phyloP scores from a whole-genome alignment of 2,113 vertebrate genomes.

The Microcebus ravelobensis region DNA sequence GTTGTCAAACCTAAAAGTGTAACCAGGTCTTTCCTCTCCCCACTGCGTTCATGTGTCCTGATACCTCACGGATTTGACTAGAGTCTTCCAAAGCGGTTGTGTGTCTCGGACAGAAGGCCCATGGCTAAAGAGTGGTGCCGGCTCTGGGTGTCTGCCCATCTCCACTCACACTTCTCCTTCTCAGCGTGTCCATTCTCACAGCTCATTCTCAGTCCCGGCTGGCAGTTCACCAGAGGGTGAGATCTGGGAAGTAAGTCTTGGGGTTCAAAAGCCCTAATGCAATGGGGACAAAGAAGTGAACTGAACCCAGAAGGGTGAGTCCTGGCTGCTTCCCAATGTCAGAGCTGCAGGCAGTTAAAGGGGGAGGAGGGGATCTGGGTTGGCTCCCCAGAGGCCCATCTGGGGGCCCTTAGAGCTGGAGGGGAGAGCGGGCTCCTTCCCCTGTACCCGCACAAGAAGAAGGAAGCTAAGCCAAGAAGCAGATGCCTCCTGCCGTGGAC shows the following conservation, averaged over 20 bases:
- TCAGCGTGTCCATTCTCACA: neutral
- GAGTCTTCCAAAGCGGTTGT: neutral
- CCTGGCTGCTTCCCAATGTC: neutral
- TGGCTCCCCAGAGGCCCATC: neutral
- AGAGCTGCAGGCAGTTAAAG: neutral
- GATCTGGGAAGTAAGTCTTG: neutral
- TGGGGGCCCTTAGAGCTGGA: neutral
- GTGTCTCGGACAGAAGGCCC: neutral
- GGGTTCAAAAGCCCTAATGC: neutral
- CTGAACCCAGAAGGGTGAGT: neutral
- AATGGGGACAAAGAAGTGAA: neutral
- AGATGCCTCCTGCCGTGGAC: neutral
- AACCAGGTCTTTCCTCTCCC: neutral
- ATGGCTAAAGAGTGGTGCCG: neutral
- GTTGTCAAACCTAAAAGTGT: neutral
- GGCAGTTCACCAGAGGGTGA: neutral
- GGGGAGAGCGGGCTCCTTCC: neutral
- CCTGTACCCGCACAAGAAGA: neutral
- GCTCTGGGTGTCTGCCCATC: neutral
- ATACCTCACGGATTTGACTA: neutral
- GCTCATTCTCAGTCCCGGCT: neutral
- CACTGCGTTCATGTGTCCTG: neutral
- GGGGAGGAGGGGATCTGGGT: neutral
- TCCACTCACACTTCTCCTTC: neutral
- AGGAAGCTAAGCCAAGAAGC: slow-evolving; percentile 34